Evolutionary conservation across 2,113 vertebrate genomes (phyloP), one percentile per base, ranked within the genome.

Genomic region (Synodontis membranacea): DNA sequence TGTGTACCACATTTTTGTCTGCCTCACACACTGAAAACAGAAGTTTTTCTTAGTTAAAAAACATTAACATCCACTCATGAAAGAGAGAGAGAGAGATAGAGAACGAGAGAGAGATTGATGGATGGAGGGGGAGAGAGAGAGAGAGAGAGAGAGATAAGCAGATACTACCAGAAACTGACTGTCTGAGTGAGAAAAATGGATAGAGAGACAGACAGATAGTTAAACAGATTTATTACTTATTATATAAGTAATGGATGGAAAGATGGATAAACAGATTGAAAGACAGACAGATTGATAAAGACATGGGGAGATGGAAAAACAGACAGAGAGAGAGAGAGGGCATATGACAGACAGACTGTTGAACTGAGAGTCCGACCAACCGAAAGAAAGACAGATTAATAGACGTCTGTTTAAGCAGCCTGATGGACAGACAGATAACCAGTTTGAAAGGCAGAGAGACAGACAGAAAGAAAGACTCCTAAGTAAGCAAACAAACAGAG

Each of bases 1-100:
- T 34, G 48, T 52, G n/a, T 5, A 14, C 31, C 54, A 58, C 52
- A 80, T 80, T 80, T 80, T 80, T 80, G 52, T 80, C 8, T 58
- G 78, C 78, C 52, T 80, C 52, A 80, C 78, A 79, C 48, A 80
- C 52, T 58, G 23, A 80, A 34, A 80, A 80, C 19, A 39, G 34
- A 56, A 80, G 28, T 39, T 4, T 4, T 0, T 34, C 44, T 31
- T 4, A 54, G 31, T 10, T 31, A 54, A 79, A 52, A 80, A 80
- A 42, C 34, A 56, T 42, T 28, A 80, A 58, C 52, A 80, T 58
- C 34, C 12, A 80, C 78, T 79, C 31, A 21, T 54, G 9, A 14
- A 21, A 39, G 31, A 80, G 52, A 54, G 17, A 79, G n/a, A 23
- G 15, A 70, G 37, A 34, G 17, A 70, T 5, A 70, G 28, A 28